Conservation (phyloP, 2,888 invertebrate genomes). For the Sialis lutaria region DNA sequence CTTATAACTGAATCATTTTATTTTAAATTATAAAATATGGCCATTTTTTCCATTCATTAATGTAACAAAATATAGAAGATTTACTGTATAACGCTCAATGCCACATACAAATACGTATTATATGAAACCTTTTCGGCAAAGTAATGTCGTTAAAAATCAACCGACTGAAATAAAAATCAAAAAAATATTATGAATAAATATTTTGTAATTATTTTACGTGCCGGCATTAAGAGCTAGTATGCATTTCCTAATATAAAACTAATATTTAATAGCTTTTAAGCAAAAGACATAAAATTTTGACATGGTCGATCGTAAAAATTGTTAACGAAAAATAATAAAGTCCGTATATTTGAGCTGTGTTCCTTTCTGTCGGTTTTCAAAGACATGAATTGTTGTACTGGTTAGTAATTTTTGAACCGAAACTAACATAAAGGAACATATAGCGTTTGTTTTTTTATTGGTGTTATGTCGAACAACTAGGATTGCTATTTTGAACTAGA, state of each 20-base stretch:
- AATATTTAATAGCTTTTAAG: neutral
- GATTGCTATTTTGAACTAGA: too few species aligned
- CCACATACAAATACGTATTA: slow-evolving; percentile 2
- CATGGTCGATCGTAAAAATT: neutral
- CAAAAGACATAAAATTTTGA: neutral
- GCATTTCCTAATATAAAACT: neutral
- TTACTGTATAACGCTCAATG: neutral
- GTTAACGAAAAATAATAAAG: neutral
- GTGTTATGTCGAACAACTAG: too few species aligned
- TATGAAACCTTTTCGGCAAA: neutral
- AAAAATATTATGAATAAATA: neutral
- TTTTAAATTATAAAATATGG: too few species aligned
- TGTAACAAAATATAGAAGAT: too few species aligned
- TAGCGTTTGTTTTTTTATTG: too few species aligned
- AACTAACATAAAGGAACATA: too few species aligned
- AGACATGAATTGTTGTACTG: too few species aligned
- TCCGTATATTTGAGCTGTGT: neutral
- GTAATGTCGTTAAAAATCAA: too few species aligned
- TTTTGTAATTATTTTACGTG: neutral
- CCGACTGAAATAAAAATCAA: neutral
- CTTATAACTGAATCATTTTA: too few species aligned
- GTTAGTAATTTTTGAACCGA: too few species aligned
- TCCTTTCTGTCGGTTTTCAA: neutral
- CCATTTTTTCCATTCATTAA: too few species aligned
- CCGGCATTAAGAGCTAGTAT: neutral